phyloP scores from a whole-genome alignment of 2,113 vertebrate species.

The cat (Felis catus) region DNA sequence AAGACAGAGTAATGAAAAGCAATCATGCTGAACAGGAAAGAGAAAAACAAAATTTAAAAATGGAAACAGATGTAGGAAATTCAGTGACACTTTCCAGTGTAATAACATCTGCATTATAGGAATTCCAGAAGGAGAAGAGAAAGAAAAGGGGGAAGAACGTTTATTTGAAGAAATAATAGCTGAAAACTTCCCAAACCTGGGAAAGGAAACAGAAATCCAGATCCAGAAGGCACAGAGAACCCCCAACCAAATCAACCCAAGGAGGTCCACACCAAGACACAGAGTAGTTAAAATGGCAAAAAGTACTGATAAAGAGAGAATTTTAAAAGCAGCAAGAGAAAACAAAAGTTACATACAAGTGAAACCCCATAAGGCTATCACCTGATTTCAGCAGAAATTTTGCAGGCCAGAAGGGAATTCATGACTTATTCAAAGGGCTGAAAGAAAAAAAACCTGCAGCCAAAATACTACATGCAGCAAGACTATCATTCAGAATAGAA shows the following conservation, averaged over 20 bases:
- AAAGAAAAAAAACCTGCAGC: too few relatives aligned
- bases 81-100: neutral
- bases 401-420: too few relatives aligned
- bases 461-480: too few relatives aligned
- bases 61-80: neutral
- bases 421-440: too few relatives aligned
- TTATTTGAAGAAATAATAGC: neutral
- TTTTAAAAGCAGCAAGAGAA: neutral
- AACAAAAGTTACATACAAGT: neutral
- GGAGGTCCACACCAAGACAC: neutral
- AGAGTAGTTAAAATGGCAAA: neutral
- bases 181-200: neutral
- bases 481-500: too few relatives aligned
- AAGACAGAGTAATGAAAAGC: neutral
- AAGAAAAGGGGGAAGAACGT: neutral
- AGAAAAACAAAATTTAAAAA: neutral
- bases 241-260: neutral
- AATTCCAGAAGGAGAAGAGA: neutral
- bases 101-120: neutral
- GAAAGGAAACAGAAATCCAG: neutral
- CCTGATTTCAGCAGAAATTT: neutral
- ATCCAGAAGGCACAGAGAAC: neutral
- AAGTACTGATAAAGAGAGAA: neutral
- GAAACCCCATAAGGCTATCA: neutral
- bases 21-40: neutral